A percentile compares a stretch with the other conserved stretches of the same genome.
Conservation (phyloP, 2,797 vertebrate species). For the Heteromormyrus szaboi region DNA sequence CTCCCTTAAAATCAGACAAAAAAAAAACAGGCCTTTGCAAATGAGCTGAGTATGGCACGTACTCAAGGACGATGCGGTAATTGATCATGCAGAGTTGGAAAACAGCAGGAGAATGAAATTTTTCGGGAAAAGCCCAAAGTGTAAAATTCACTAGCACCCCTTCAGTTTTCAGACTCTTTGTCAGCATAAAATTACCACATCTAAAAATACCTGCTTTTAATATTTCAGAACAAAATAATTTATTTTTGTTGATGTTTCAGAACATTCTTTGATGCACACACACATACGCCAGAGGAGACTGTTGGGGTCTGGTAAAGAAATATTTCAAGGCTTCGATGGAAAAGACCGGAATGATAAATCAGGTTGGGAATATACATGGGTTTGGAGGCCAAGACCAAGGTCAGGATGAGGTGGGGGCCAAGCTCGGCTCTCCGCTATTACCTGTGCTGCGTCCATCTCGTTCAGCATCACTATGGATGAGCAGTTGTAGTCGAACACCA, state of each 20-base stretch:
- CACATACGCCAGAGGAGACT: neutral
- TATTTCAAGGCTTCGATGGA: neutral
- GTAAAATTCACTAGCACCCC: neutral
- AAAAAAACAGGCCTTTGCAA: neutral
- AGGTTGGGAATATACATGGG: too few species aligned
- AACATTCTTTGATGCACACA: neutral
- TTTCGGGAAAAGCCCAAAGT: neutral
- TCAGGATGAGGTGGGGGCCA: neutral
- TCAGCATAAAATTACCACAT: neutral
- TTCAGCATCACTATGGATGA: conserved; percentile 96
- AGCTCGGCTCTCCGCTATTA: conserved; percentile 33
- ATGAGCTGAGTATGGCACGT: neutral
- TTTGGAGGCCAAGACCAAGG: neutral
- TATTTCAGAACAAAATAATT: neutral
- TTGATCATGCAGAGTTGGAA: neutral
- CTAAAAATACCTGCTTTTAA: neutral
- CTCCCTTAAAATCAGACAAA: neutral
- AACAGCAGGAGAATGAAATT: conserved; percentile 9
- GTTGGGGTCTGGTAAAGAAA: neutral
- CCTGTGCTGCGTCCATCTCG: conserved; percentile 92
- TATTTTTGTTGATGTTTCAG: neutral
- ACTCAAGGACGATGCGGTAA: neutral
- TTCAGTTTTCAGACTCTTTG: neutral
- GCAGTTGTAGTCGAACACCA: conserved; percentile 97
- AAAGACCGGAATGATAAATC: neutral